These are phyloP conservation scores for Alouatta caraya DNA, from an alignment of 2,797 vertebrate species.

Conservation along the genomic window DNA sequence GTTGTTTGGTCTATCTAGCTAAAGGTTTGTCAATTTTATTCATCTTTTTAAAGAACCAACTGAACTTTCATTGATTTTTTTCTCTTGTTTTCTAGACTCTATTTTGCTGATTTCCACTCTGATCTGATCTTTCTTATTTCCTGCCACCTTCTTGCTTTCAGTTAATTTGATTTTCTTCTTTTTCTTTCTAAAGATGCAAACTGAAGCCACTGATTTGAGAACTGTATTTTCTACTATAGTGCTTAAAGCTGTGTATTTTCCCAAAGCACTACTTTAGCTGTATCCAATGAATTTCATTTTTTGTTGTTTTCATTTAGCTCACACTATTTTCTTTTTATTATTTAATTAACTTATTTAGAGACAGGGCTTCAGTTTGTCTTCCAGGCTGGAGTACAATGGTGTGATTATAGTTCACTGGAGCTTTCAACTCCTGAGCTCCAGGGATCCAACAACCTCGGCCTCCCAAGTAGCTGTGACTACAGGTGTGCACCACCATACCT, in stretches of 20 bases:
- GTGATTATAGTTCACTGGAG: too few relatives aligned
- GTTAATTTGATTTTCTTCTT: background rate
- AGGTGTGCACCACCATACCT: too few relatives aligned
- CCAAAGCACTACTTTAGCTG: background rate
- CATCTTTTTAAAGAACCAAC: slow-evolving; percentile 33
- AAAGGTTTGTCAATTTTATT: slow-evolving; percentile 49
- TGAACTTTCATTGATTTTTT: slow-evolving; percentile 42
- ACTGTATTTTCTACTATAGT: background rate
- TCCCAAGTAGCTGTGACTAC: too few relatives aligned
- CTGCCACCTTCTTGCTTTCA: background rate
- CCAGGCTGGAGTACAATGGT: too few relatives aligned
- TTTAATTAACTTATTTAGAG: too few relatives aligned
- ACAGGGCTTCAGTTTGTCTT: too few relatives aligned
- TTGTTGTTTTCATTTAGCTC: background rate
- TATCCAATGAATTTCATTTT: background rate
- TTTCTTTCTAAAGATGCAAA: background rate
- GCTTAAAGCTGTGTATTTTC: background rate
- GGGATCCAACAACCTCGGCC: too few relatives aligned
- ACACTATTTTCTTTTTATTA: background rate
- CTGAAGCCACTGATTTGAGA: background rate
- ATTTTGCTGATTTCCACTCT: slow-evolving; percentile 26
- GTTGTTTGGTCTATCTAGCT: background rate
- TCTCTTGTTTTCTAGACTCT: background rate
- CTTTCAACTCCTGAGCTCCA: too few relatives aligned
- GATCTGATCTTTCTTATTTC: slow-evolving; percentile 35